A percentile compares a stretch with the other conserved stretches of the same genome.
Evolutionary conservation across 2,113 vertebrate species (phyloP).

Genomic region (Poecile atricapillus): DNA sequence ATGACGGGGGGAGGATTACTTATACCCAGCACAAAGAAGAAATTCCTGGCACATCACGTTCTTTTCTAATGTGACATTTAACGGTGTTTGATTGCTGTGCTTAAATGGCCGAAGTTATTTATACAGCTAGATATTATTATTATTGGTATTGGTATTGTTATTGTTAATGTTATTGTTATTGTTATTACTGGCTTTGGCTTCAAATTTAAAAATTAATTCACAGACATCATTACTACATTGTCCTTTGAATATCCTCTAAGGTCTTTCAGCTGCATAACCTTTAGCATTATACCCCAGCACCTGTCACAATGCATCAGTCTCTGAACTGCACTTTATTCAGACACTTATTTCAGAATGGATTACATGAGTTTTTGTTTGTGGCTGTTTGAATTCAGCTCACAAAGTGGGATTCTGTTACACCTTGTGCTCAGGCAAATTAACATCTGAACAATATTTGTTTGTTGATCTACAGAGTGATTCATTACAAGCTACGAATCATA

Average conservation of each 20-base stretch:
- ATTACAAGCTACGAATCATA: neutral
- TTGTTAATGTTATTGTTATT: neutral
- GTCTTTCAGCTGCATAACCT: neutral
- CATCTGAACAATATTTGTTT: neutral
- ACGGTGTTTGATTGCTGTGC: neutral
- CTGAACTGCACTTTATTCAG: neutral
- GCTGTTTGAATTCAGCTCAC: neutral
- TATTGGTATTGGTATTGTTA: neutral
- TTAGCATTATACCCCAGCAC: neutral
- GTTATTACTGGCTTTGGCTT: neutral
- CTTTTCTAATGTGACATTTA: neutral
- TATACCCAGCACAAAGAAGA: neutral
- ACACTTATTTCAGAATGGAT: neutral
- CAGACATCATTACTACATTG: neutral
- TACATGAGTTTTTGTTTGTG: neutral
- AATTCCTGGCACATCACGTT: neutral
- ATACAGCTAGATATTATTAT: neutral
- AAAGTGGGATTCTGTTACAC: neutral
- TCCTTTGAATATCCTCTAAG: neutral
- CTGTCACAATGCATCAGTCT: neutral
- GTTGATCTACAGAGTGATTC: neutral
- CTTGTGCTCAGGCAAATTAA: neutral
- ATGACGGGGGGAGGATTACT: fast-evolving
- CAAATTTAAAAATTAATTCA: neutral
- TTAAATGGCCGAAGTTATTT: neutral